Conservation (phyloP, 2,888 invertebrate genomes). For the Miltochrista miniata region DNA sequence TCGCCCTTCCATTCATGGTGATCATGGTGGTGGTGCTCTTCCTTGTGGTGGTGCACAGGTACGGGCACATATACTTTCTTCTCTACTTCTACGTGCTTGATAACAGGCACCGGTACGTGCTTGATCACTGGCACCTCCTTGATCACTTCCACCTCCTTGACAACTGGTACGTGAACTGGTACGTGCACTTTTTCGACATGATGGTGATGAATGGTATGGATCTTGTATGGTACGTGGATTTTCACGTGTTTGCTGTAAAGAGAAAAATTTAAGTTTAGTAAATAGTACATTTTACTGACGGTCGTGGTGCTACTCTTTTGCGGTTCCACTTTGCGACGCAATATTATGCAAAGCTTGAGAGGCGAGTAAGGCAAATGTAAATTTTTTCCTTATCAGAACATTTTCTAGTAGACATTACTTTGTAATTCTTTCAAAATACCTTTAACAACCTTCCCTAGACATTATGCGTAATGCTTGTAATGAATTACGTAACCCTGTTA, state of each 20-base stretch:
- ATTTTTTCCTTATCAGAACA: too few relatives aligned
- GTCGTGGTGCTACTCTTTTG: too few relatives aligned
- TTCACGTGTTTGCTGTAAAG: slow-evolving; percentile 70
- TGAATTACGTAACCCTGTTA: neutral
- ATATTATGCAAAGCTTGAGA: too few relatives aligned
- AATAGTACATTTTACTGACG: too few relatives aligned
- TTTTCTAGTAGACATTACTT: neutral
- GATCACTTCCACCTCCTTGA: slow-evolving; percentile 73
- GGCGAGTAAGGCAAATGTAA: too few relatives aligned
- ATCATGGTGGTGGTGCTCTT: slow-evolving; percentile 34
- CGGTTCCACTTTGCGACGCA: too few relatives aligned
- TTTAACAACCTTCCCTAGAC: too few relatives aligned
- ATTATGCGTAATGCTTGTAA: neutral
- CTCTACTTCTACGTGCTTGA: slow-evolving; percentile 72
- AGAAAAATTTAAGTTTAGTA: too few relatives aligned
- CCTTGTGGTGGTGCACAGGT: slow-evolving; percentile 59
- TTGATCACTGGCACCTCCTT: slow-evolving; percentile 74
- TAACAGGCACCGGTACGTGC: slow-evolving; percentile 68
- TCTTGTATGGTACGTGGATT: slow-evolving; percentile 78
- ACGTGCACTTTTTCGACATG: slow-evolving; percentile 74
- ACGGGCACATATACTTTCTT: slow-evolving; percentile 72
- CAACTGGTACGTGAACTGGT: slow-evolving; percentile 70
- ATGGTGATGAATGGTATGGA: slow-evolving; percentile 77
- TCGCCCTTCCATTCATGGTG: slow-evolving; percentile 73
- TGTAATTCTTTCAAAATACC: neutral